phyloP scores from a whole-genome alignment of 1,140 invertebrate species.

The Drosophila rufa region DNA sequence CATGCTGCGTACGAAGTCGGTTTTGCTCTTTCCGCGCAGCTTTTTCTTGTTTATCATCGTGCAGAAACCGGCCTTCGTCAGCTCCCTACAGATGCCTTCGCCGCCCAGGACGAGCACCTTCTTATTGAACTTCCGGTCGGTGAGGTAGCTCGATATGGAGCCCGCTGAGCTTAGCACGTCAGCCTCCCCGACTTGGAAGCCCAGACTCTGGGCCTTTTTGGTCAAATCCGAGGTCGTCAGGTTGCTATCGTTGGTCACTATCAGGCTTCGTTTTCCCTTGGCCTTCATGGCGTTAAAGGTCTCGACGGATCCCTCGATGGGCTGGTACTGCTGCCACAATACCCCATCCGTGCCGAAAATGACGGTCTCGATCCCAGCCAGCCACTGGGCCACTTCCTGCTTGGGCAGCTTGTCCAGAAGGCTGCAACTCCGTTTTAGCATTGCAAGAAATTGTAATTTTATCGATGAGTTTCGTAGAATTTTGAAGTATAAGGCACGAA shows the following conservation, averaged over 20 bases:
- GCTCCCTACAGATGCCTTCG: slow-evolving; percentile 31
- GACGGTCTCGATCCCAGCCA: slow-evolving; percentile 48
- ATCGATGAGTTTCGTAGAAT: background rate
- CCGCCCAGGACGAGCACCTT: slow-evolving; percentile 52
- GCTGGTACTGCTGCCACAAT: slow-evolving; percentile 48
- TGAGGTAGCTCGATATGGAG: slow-evolving; percentile 38
- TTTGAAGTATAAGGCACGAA: background rate
- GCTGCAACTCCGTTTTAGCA: slow-evolving; percentile 54
- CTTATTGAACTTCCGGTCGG: slow-evolving; percentile 27
- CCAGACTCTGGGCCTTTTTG: slow-evolving; percentile 30
- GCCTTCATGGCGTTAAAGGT: slow-evolving; percentile 40
- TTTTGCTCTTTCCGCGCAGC: background rate
- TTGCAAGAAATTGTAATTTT: slow-evolving; percentile 8
- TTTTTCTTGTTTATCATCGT: background rate
- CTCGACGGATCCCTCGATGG: slow-evolving; percentile 43
- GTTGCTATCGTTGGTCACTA: slow-evolving; percentile 49
- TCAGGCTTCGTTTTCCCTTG: slow-evolving; percentile 28
- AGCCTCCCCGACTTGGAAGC: slow-evolving; percentile 7
- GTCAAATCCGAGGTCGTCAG: background rate
- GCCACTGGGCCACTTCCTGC: slow-evolving; percentile 46
- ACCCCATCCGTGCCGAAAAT: slow-evolving; percentile 62
- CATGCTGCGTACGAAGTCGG: slow-evolving; percentile 2
- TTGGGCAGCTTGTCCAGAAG: slow-evolving; percentile 41
- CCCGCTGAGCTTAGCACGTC: slow-evolving; percentile 27
- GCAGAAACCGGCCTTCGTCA: slow-evolving; percentile 27